Base-by-base conservation (phyloP, 2,888 invertebrate species). In the Drosophila histrio region DNA sequence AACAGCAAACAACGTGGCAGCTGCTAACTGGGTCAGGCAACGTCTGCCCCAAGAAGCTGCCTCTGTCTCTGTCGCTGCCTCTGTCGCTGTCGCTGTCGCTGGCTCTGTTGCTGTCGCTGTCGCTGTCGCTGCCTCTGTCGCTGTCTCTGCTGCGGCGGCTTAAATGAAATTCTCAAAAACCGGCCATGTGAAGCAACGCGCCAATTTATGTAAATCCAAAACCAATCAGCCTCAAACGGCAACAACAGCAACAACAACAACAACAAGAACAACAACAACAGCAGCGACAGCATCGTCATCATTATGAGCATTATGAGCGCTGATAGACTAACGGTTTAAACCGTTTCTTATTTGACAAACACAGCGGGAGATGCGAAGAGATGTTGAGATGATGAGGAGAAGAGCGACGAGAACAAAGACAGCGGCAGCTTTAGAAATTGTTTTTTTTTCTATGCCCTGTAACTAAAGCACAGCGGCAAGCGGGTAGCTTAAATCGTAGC, bases 161-260 rank as follows among this genome's bases (percentile, higher is more conserved):
- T 53, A 69, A 73, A 69, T 74, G 69, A 73, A 73, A 73, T 74
- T 73, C 72, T 74, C 64, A 34, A 74, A 73, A 77, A 74, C 78
- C 79, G 77, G 75, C 75, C 81, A 77, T 67, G 77, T 71, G 73
- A 73, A 70, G 76, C 74, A 75, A 75, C 75, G 75, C 77, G 81
- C 85, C 85, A 82, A 82, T 82, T 81, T 82, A 82, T 82, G 81
- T 82, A 82, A 82, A 82, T 82, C 79, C 74, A 84, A 82, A 78
- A 84, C 81, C 85, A 82, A 82, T 82, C 81, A 84, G 84, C 84
- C 71, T 64, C 67, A 77, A 77, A 77, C 71, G 63, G 61, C 77
- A 65, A 57, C 79, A 68, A 38, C 56, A 60, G 8, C 65, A 62
- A 32, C 38, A 59, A 8, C 61, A 52, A 13, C 47, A 68, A 38